Conservation (phyloP, 37 sponge, comb jelly and placozoan species). For the Agelas oroides region DNA sequence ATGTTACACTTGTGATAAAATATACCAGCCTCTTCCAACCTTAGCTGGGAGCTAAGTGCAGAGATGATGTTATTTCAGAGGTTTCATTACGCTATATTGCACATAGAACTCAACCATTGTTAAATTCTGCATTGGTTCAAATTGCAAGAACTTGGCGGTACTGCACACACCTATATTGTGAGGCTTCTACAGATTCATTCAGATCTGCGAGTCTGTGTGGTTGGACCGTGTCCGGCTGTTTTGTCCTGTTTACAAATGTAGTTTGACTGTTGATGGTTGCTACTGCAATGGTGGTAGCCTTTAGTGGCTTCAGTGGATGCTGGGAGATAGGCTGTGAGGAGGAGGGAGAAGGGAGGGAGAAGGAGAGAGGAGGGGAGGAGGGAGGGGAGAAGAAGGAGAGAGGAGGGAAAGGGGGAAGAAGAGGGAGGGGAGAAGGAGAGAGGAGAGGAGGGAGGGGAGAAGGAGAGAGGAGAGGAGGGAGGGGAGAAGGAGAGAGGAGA, state of each 20-base stretch:
- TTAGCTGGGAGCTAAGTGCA: no score
- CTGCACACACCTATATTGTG: neutral
- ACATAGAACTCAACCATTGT: no score
- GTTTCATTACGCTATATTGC: no score
- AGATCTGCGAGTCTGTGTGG: neutral
- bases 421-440: neutral
- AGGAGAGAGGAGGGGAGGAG: conserved; percentile 1
- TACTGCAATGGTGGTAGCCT: no score
- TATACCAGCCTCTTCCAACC: no score
- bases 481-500: neutral
- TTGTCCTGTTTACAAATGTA: neutral
- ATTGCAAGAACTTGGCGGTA: neutral
- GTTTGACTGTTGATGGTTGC: no score
- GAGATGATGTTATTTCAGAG: no score
- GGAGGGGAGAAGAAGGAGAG: no score
- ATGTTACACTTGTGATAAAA: no score
- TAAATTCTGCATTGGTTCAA: neutral
- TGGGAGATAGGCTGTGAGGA: neutral
- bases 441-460: neutral
- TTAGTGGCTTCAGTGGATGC: neutral
- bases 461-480: neutral
- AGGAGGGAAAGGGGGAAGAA: neutral
- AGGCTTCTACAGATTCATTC: conserved; percentile 21
- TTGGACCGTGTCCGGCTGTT: neutral
- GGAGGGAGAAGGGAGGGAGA: conserved; percentile 5